Conservation (phyloP, 2,888 invertebrate genomes). For the Agapostemon virescens region DNA sequence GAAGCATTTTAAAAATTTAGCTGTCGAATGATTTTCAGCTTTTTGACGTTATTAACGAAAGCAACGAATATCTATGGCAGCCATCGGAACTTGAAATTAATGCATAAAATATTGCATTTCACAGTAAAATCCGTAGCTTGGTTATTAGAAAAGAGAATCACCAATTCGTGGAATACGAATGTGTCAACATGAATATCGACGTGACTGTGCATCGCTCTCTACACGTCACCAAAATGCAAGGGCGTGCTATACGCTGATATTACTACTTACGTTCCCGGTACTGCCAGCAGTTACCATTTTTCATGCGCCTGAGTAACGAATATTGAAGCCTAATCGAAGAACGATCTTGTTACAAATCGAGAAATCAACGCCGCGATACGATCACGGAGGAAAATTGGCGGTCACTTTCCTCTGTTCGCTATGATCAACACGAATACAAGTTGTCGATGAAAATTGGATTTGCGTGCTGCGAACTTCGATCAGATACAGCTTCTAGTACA, state of each 20-base stretch:
- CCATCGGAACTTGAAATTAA: background rate
- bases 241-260: background rate
- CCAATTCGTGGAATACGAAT: background rate
- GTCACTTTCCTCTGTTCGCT: constrained; percentile 28
- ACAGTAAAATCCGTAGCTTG: background rate
- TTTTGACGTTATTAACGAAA: background rate
- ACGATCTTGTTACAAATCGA: constrained; percentile 28
- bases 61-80: background rate
- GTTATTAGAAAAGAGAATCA: background rate
- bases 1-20: background rate
- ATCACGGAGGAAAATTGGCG: constrained; percentile 38
- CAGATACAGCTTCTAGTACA: constrained; percentile 12
- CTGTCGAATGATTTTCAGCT: background rate
- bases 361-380: constrained; percentile 21
- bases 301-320: background rate
- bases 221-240: background rate
- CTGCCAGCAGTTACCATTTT: background rate
- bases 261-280: background rate
- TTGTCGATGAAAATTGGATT: constrained; percentile 36
- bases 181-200: background rate
- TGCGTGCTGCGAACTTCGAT: constrained; percentile 27
- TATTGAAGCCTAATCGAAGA: constrained; percentile 12
- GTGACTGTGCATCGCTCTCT: background rate
- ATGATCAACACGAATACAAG: constrained; percentile 27
- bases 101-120: background rate